Percentiles rank a stretch among this genome's conserved stretches.
Evolutionary conservation across 2,113 vertebrate species (phyloP).

Genomic region (Cyanocitta stelleri): DNA sequence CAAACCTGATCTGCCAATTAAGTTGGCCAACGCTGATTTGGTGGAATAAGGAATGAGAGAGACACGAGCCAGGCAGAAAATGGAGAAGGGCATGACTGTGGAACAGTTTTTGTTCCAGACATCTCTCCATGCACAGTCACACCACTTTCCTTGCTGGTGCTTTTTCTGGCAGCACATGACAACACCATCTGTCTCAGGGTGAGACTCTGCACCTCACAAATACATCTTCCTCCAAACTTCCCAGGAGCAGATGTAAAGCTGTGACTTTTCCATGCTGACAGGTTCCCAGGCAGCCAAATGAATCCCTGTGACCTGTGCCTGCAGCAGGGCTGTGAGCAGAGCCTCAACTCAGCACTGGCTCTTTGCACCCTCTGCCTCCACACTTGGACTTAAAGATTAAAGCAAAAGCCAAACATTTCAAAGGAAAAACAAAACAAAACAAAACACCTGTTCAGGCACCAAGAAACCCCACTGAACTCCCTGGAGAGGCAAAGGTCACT

Average conservation of each 20-base stretch:
- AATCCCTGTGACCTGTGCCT: neutral
- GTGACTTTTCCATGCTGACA: neutral
- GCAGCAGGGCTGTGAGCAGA: neutral
- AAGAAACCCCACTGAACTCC: neutral
- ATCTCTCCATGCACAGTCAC: neutral
- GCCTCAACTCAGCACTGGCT: neutral
- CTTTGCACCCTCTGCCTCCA: neutral
- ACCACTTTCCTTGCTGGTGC: neutral
- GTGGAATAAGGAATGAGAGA: neutral
- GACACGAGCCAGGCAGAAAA: neutral
- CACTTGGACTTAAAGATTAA: neutral
- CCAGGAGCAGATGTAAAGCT: neutral
- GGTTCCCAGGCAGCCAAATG: neutral
- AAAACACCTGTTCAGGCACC: neutral
- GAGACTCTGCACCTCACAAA: neutral
- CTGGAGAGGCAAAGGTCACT: neutral
- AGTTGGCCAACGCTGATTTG: neutral
- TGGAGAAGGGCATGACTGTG: fast-evolving
- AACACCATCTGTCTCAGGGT: neutral
- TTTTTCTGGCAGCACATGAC: neutral
- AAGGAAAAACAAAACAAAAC: neutral
- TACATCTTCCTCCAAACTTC: neutral
- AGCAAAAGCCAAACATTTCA: neutral
- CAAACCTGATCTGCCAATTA: neutral
- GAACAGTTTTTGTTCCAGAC: neutral